Conservation (phyloP, 1,140 invertebrate species). For the Stratiolaelaps scimitus region DNA sequence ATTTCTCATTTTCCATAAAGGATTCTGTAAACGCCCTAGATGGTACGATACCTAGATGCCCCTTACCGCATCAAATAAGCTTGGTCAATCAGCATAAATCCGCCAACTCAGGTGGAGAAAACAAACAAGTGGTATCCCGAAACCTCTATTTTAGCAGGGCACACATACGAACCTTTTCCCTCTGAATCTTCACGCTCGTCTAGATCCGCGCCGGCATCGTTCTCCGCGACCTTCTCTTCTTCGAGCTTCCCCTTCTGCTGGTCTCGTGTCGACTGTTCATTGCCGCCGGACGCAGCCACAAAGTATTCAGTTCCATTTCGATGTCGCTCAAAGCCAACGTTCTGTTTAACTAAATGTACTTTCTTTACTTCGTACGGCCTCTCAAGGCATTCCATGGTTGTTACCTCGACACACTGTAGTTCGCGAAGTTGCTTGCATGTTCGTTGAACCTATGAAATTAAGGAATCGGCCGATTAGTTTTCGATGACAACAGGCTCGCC, state of each 20-base stretch:
- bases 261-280: slow-evolving; percentile 15
- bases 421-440: slow-evolving; percentile 57
- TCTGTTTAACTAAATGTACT: slow-evolving; percentile 39
- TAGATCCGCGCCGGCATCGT: neutral
- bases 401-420: slow-evolving; percentile 64
- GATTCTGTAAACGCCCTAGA: no score
- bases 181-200: neutral
- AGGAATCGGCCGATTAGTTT: no score
- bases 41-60: no score
- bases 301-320: slow-evolving; percentile 20
- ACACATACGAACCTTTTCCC: neutral
- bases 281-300: neutral
- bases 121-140: no score
- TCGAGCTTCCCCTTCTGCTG: slow-evolving; percentile 21
- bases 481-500: no score
- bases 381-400: slow-evolving; percentile 75
- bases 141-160: no score
- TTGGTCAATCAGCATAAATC: no score
- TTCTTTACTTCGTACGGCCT: slow-evolving; percentile 63
- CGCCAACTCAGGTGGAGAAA: no score
- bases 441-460: slow-evolving; percentile 66
- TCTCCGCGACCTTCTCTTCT: slow-evolving; percentile 23
- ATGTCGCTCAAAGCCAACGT: neutral
- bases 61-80: no score
- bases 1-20: no score